Evolutionary conservation across 2,113 vertebrate species (phyloP), one percentile per base, ranked within the genome.

Genomic region (Numenius arquata): DNA sequence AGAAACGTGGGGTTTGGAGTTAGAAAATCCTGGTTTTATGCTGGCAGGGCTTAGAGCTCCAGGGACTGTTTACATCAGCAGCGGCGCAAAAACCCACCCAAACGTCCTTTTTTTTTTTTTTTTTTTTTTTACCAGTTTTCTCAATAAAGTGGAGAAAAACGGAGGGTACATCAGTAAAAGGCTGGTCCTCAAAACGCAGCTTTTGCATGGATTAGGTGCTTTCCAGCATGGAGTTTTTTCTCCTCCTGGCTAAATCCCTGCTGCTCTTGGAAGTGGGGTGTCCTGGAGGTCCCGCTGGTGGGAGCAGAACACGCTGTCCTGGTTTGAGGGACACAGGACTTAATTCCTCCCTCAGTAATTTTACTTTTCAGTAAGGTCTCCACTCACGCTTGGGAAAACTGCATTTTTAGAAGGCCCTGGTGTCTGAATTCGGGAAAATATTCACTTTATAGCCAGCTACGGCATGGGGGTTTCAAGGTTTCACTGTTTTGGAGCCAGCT

Each of bases 11-110:
- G 18, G 27, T 4, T 2, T 8, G 21, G 0, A 2, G 5, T 1
- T 0, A 0, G 2, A 1, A 1, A 3, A 2, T 2, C 2, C 1
- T 0, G 26, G 0, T 2, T 2, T 5, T 5, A 1, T 2, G 10
- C 2, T 9, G 15, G 45, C 5, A 5, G n/a, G 11, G 20, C 0
- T 4, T 2, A 8, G 32, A 9, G 9, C 21, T 55, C 0, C 0
- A 16, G 18, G 19, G 6, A 2, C 30, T 38, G 10, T 0, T 19
- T 21, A 21, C 3, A 12, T n/a, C 11, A 9, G 1, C 11, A 9
- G 8, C 5, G 1, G 19, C 20, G 8, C 16, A 27, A 40, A n/a
- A 29, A 17, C 2, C 9, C 4, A 1, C 11, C 11, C 26, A 2
- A 29, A 8, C 4, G 4, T 8, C 32, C 8, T 0, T 26, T 74